Percentiles rank a stretch among this genome's conserved stretches.
These are phyloP conservation scores for Pachyuromys duprasi DNA, from an alignment of 2,797 vertebrate genomes.

Conservation along the genomic window DNA sequence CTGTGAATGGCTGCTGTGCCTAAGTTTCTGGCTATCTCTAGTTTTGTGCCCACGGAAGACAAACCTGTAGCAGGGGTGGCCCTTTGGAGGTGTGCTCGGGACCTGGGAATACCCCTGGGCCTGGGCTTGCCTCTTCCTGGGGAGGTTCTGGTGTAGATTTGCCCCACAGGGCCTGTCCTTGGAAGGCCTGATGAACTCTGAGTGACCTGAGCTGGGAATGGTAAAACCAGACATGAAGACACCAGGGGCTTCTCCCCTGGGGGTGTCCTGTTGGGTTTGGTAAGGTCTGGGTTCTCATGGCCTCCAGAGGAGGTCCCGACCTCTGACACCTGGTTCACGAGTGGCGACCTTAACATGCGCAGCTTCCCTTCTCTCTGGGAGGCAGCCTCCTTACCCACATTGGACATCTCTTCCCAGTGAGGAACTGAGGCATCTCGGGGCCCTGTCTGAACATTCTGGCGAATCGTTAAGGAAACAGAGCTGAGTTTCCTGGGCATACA, in stretches of 20 bases:
- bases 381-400: not conserved
- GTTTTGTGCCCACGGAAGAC: not conserved
- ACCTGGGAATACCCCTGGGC: conserved; percentile 57
- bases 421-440: conserved; percentile 35
- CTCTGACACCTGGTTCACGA: not conserved
- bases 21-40: not conserved
- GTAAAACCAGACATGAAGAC: conserved; percentile 70
- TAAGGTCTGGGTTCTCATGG: conserved; percentile 14
- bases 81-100: conserved; percentile 58
- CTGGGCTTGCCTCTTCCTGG: conserved; percentile 60
- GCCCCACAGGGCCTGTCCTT: not conserved
- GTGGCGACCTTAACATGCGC: not conserved
- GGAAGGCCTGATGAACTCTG: not conserved
- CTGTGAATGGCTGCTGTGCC: conserved; percentile 31
- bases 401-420: conserved; percentile 59
- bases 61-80: not conserved
- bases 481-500: conserved; percentile 78
- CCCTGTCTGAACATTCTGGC: not conserved
- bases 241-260: conserved; percentile 65
- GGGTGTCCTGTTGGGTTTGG: conserved; percentile 26
- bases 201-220: conserved; percentile 50
- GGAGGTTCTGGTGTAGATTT: conserved; percentile 30
- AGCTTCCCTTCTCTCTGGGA: not conserved
- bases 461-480: conserved; percentile 85
- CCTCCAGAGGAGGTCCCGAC: not conserved